Conservation (phyloP, 2,797 vertebrate genomes). For the Trichosurus vulpecula region DNA sequence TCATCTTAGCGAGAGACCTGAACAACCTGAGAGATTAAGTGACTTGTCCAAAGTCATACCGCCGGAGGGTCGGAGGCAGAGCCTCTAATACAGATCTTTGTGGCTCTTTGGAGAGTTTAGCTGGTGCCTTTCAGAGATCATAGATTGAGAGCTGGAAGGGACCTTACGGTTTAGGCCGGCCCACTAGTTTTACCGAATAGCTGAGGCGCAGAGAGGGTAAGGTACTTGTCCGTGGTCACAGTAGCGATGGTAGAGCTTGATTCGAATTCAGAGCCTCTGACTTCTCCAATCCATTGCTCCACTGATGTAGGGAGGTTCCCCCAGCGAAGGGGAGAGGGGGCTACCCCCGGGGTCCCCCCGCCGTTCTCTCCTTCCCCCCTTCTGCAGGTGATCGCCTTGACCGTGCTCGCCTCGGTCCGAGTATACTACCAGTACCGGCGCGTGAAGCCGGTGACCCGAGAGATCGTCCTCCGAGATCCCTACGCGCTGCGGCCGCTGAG, state of each 20-base stretch:
- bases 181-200: not conserved
- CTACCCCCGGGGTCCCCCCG: not conserved
- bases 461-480: conserved; percentile 93
- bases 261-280: not conserved
- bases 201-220: not conserved
- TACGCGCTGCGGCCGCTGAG: conserved; percentile 95
- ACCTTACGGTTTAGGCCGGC: not conserved
- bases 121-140: not conserved
- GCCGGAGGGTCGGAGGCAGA: not conserved
- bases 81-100: not conserved
- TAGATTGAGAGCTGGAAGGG: not conserved
- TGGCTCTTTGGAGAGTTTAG: not conserved
- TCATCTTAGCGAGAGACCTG: not conserved
- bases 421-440: conserved; percentile 97
- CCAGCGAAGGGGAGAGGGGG: accelerated
- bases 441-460: conserved; percentile 92
- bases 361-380: not conserved
- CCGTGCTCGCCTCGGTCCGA: conserved; percentile 93
- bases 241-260: too few species aligned
- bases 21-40: not conserved
- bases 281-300: not conserved
- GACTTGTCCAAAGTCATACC: not conserved
- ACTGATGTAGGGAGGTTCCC: not conserved
- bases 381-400: conserved; percentile 93
- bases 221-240: not conserved